These are phyloP conservation scores for Pseudocheirus occidentalis DNA, from an alignment of 2,797 vertebrate species.

Conservation along the genomic window DNA sequence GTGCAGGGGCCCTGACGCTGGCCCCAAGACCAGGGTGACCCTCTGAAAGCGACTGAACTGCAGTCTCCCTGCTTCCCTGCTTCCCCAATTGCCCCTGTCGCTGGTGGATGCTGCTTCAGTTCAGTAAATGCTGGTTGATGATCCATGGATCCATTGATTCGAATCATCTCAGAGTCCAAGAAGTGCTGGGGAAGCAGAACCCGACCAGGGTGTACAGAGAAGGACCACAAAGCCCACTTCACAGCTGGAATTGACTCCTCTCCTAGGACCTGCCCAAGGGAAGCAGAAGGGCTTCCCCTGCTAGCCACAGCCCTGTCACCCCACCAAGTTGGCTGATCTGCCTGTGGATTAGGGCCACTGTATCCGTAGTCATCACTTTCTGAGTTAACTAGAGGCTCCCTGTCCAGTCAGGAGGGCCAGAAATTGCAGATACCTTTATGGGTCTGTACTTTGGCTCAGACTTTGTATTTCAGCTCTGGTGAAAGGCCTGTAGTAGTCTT, in stretches of 20 bases:
- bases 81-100: background rate
- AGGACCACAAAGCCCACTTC: too few species aligned
- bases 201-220: background rate
- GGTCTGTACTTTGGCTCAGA: background rate
- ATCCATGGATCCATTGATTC: background rate
- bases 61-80: background rate
- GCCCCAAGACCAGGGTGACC: background rate
- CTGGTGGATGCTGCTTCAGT: background rate
- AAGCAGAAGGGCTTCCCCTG: too few species aligned
- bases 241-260: too few species aligned
- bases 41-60: background rate
- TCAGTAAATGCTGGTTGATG: background rate
- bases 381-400: background rate
- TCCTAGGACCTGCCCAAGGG: too few species aligned
- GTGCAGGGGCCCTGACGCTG: too few species aligned
- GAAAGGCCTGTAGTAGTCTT: background rate
- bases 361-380: too few species aligned
- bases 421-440: background rate
- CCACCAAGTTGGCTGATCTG: background rate
- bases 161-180: background rate
- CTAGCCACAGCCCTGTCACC: background rate
- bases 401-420: background rate
- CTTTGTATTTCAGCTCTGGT: background rate
- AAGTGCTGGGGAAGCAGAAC: background rate
- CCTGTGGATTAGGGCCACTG: too few species aligned